These are phyloP conservation scores for Scomberomorus guttatus DNA, from an alignment of 2,797 vertebrate genomes.

Conservation along the genomic window DNA sequence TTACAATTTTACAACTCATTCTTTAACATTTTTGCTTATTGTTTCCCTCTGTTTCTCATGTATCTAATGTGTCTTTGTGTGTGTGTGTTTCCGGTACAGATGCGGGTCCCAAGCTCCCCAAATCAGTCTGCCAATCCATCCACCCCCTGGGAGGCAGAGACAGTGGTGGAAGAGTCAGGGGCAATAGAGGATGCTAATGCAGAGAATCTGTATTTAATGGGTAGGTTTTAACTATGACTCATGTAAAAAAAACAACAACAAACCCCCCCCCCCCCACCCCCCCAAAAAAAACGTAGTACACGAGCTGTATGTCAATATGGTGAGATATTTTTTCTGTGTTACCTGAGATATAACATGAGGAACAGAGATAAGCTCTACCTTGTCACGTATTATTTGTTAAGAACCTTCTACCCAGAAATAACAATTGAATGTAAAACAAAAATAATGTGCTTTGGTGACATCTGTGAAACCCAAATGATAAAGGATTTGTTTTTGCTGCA, in stretches of 20 bases:
- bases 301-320: no score
- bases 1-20: neutral
- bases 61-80: neutral
- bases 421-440: neutral
- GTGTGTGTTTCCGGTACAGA: constrained; percentile 53
- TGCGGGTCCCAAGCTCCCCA: constrained; percentile 88
- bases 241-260: neutral
- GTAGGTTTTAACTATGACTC: constrained; percentile 70
- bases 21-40: neutral
- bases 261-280: no score
- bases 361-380: neutral
- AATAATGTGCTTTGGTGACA: neutral
- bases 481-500: no score
- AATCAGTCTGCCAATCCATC: constrained; percentile 86
- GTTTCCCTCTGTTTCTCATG: neutral
- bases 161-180: constrained; percentile 87
- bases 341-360: neutral
- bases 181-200: constrained; percentile 89
- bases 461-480: neutral
- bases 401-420: neutral
- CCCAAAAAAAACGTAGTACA: neutral
- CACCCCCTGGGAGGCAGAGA: constrained; percentile 90
- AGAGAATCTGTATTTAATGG: constrained; percentile 96
- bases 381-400: neutral
- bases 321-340: neutral